Evolutionary conservation across 2,888 invertebrate species (phyloP).

Genomic region (Toxonevra muliebris): DNA sequence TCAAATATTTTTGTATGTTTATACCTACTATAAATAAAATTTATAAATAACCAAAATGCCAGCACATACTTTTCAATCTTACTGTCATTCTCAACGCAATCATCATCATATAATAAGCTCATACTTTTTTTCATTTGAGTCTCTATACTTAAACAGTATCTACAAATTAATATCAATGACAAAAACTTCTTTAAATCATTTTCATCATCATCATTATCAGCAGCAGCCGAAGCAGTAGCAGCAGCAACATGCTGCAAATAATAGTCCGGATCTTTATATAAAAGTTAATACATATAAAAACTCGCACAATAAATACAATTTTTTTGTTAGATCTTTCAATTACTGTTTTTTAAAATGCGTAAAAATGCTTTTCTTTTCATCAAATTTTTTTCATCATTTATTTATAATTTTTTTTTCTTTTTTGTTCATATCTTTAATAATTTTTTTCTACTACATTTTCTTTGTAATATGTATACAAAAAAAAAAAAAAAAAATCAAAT

Average conservation of each 20-base stretch:
- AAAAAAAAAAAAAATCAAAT: constrained; percentile 30
- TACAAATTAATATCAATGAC: constrained; percentile 24
- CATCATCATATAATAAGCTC: background rate
- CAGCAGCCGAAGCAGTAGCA: background rate
- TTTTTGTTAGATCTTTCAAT: constrained; percentile 14
- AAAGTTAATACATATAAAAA: background rate
- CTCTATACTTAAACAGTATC: background rate
- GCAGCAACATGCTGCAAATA: background rate
- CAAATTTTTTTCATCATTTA: constrained; percentile 24
- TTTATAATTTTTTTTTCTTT: constrained; percentile 26
- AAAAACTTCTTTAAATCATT: constrained; percentile 8
- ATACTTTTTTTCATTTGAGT: background rate
- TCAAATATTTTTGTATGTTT: too few relatives aligned
- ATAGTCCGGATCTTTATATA: constrained; percentile 19
- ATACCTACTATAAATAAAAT: too few relatives aligned
- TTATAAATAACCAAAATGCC: too few relatives aligned
- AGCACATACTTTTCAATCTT: too few relatives aligned
- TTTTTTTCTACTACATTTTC: background rate
- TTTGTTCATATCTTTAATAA: constrained; percentile 35
- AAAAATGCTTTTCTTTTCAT: constrained; percentile 32
- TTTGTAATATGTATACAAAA: constrained; percentile 23
- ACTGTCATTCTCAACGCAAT: too few relatives aligned
- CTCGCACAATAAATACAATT: background rate
- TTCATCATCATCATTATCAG: background rate
- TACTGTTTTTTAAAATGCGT: constrained; percentile 33